Evolutionary conservation across 2,888 invertebrate species (phyloP).

Genomic region (Scaeva pyrastri): DNA sequence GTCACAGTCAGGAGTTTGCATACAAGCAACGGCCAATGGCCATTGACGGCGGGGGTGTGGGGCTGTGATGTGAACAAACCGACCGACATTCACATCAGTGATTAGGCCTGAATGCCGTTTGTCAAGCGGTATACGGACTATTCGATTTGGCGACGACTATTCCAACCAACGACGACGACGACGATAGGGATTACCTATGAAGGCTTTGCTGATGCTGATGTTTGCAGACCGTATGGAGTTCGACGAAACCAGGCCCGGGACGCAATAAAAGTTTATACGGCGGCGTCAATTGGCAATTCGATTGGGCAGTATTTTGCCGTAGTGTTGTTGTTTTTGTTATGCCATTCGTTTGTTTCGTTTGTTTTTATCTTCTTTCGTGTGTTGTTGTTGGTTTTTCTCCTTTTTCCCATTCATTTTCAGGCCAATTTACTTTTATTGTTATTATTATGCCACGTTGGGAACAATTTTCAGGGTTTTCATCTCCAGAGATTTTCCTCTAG

Average conservation of each 20-base stretch:
- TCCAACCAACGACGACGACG: background rate
- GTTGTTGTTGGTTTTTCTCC: background rate
- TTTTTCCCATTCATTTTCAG: slow-evolving; percentile 33
- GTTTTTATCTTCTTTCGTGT: slow-evolving; percentile 23
- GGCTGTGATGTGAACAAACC: slow-evolving; percentile 11
- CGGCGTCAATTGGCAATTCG: slow-evolving; percentile 73
- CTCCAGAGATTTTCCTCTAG: slow-evolving; percentile 68
- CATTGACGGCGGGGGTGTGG: background rate
- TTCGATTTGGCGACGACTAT: slow-evolving; percentile 2
- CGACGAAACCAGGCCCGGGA: slow-evolving; percentile 54
- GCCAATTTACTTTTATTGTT: slow-evolving; percentile 76
- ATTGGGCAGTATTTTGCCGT: slow-evolving; percentile 67
- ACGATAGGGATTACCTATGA: slow-evolving; percentile 21
- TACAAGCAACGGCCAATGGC: too few relatives aligned
- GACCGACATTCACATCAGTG: slow-evolving; percentile 43
- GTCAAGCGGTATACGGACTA: slow-evolving; percentile 25
- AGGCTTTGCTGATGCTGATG: slow-evolving; percentile 18
- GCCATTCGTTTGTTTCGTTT: slow-evolving; percentile 22
- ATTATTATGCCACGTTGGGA: slow-evolving; percentile 75
- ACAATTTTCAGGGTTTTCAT: slow-evolving; percentile 73
- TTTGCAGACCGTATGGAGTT: slow-evolving; percentile 28
- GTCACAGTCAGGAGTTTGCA: slow-evolving; percentile 5
- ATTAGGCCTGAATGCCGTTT: slow-evolving; percentile 48
- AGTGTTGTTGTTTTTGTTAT: slow-evolving; percentile 40
- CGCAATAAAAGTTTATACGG: slow-evolving; percentile 72